phyloP scores from a whole-genome alignment of 2,888 invertebrate species.

The Sthenelais limicola region DNA sequence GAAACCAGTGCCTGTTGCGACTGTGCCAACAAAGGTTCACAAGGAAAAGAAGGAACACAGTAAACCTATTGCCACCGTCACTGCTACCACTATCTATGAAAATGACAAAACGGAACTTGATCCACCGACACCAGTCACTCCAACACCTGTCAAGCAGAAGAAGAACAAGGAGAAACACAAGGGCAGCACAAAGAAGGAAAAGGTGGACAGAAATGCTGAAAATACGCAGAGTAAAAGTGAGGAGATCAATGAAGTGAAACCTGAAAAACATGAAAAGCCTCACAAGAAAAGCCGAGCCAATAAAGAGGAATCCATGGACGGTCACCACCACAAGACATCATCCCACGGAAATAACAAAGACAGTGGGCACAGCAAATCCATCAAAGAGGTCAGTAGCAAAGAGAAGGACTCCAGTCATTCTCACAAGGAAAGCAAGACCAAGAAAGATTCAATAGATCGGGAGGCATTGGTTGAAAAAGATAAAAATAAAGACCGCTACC shows the following conservation, averaged over 20 bases:
- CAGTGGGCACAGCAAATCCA: not conserved
- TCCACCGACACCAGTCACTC: not conserved
- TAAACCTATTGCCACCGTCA: not conserved
- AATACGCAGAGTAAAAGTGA: no score
- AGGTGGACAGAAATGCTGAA: not conserved
- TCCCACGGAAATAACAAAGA: conserved; percentile 15
- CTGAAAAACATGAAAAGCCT: conserved; percentile 7
- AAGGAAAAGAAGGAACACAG: conserved; percentile 17
- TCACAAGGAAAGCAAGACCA: conserved; percentile 13
- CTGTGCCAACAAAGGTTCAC: not conserved
- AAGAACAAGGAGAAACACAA: conserved; percentile 33
- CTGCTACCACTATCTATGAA: conserved; percentile 1
- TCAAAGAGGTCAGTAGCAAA: no score
- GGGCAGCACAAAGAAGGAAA: conserved; percentile 10
- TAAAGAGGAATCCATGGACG: no score
- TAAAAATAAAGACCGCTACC: conserved; percentile 14
- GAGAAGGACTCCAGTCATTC: no score
- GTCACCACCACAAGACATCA: no score
- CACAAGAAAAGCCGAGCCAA: no score
- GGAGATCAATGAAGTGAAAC: not conserved
- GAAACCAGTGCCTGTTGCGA: not conserved
- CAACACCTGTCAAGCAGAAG: conserved; percentile 26
- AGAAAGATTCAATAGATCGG: conserved; percentile 4
- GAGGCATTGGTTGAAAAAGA: conserved; percentile 6
- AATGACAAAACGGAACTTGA: not conserved